These are phyloP conservation scores for Cenopis cana DNA, from an alignment of 2,888 invertebrate genomes.

Conservation along the genomic window DNA sequence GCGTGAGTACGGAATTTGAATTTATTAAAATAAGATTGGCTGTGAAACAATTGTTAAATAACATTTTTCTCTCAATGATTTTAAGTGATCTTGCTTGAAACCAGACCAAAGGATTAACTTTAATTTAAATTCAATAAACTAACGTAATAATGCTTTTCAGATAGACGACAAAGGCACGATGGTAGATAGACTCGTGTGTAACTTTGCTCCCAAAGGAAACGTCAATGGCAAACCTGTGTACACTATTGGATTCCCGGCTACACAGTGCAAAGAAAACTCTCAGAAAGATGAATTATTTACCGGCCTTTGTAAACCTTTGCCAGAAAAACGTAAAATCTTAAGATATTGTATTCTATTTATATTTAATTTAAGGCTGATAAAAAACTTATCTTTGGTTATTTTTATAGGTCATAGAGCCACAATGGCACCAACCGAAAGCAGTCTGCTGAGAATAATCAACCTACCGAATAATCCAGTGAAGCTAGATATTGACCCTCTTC, in stretches of 20 bases:
- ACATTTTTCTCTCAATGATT: too few species aligned
- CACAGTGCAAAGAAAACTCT: conserved; percentile 65
- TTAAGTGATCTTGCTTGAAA: not conserved
- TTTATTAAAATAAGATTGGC: not conserved
- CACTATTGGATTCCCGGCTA: conserved; percentile 68
- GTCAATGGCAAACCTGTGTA: conserved; percentile 68
- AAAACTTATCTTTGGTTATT: not conserved
- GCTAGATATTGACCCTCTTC: conserved; percentile 65
- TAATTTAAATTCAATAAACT: not conserved
- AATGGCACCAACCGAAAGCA: conserved; percentile 55
- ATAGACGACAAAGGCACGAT: conserved; percentile 53
- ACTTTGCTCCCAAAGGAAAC: conserved; percentile 75
- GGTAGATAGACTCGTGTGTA: conserved; percentile 72
- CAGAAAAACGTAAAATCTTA: conserved; percentile 17
- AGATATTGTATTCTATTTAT: conserved; percentile 8
- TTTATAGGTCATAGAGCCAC: conserved; percentile 56
- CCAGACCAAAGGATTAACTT: not conserved
- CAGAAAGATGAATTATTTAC: conserved; percentile 56
- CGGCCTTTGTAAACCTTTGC: conserved; percentile 58
- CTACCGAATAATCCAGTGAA: conserved; percentile 64
- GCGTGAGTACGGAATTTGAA: conserved; percentile 59
- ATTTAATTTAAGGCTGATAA: too few species aligned
- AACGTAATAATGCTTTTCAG: conserved; percentile 52
- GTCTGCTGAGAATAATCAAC: conserved; percentile 70
- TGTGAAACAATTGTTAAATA: too few species aligned